Conservation (phyloP, 1,140 invertebrate genomes). For the Polypedilum vanderplanki region DNA sequence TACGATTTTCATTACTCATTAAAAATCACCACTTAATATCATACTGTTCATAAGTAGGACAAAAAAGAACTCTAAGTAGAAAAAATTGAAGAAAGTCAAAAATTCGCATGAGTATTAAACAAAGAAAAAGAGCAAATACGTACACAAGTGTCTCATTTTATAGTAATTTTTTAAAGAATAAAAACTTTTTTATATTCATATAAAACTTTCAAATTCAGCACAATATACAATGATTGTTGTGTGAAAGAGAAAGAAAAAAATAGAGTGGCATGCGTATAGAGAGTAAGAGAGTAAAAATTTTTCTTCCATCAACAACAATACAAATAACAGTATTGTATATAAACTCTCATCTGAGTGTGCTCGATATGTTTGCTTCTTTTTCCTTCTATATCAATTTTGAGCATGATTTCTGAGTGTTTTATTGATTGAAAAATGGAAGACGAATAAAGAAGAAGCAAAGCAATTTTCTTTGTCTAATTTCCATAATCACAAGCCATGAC, state of each 20-base stretch:
- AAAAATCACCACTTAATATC: conserved; percentile 23
- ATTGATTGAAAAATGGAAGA: conserved; percentile 19
- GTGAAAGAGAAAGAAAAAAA: neutral
- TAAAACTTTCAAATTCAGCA: too few relatives aligned
- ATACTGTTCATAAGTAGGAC: too few relatives aligned
- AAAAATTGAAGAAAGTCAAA: too few relatives aligned
- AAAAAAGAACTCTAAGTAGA: too few relatives aligned
- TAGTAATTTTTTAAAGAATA: too few relatives aligned
- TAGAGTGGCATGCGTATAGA: neutral
- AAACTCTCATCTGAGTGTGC: conserved; percentile 2
- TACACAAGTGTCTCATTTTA: too few relatives aligned
- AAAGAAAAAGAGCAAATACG: too few relatives aligned
- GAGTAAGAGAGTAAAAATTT: neutral
- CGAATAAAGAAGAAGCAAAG: neutral
- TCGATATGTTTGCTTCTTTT: neutral
- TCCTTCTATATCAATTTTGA: neutral
- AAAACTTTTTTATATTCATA: too few relatives aligned
- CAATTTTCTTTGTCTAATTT: neutral
- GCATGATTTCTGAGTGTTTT: conserved; percentile 17
- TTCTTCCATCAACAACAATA: neutral
- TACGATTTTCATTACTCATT: neutral
- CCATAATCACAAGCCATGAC: conserved; percentile 5
- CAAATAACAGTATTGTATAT: too few relatives aligned
- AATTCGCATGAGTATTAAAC: too few relatives aligned
- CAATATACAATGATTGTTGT: neutral